Percentiles rank a stretch among this genome's conserved stretches.
phyloP scores from a whole-genome alignment of 2,888 invertebrate genomes.

The Drosophila dives region DNA sequence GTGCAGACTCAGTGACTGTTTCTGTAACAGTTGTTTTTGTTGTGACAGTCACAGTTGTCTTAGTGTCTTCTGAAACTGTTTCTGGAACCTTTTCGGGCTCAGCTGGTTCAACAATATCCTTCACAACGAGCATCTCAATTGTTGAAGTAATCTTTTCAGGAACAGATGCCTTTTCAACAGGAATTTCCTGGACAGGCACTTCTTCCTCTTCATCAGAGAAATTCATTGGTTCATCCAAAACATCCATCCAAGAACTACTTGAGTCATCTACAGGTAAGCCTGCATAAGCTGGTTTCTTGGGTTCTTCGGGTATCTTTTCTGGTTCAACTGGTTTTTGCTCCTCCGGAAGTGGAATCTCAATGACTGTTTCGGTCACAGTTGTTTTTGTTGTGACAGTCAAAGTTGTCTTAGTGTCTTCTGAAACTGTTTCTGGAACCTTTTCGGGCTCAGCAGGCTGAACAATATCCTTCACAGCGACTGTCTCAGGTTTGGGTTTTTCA shows the following conservation, averaged over 20 bases:
- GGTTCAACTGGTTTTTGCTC: slow-evolving; percentile 4
- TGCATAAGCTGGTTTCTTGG: slow-evolving; percentile 14
- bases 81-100: not conserved
- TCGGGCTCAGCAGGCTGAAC: slow-evolving; percentile 17
- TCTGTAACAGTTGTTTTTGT: slow-evolving; percentile 30
- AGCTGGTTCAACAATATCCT: not conserved
- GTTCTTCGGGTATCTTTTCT: not conserved
- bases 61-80: slow-evolving; percentile 1
- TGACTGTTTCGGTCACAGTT: slow-evolving; percentile 14
- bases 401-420: slow-evolving; percentile 19
- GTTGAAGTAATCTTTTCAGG: not conserved
- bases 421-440: slow-evolving; percentile 36
- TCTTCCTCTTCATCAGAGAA: slow-evolving; percentile 65
- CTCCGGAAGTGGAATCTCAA: slow-evolving; percentile 7
- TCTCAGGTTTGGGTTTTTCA: not conserved
- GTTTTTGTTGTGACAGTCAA: slow-evolving; percentile 30
- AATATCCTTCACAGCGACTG: slow-evolving; percentile 1
- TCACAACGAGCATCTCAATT: slow-evolving; percentile 3
- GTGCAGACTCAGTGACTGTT: not conserved
- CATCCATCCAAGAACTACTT: slow-evolving; percentile 74
- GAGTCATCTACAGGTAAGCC: slow-evolving; percentile 23
- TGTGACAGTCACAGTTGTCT: slow-evolving; percentile 27
- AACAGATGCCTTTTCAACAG: not conserved
- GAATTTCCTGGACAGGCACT: not conserved
- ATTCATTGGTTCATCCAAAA: slow-evolving; percentile 80